These are phyloP conservation scores for Sinocyclocheilus grahami DNA, from an alignment of 2,113 vertebrate genomes.

Conservation along the genomic window DNA sequence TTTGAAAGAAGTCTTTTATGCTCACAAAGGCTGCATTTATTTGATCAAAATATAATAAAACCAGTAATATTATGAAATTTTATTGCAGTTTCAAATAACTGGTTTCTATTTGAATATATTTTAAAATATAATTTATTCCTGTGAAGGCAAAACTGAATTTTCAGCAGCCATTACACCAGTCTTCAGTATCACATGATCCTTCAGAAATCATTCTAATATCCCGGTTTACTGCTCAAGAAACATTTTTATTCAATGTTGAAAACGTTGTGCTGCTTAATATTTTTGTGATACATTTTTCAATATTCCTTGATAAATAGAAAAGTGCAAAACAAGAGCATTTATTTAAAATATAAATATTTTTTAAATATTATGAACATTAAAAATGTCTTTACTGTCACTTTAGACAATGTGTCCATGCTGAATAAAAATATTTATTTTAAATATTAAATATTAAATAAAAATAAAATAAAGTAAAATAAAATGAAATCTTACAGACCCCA, in stretches of 20 bases:
- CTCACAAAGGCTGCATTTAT: background rate
- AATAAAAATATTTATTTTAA: too few species aligned
- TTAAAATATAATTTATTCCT: too few species aligned
- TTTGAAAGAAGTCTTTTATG: background rate
- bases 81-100: background rate
- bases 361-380: background rate
- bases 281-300: background rate
- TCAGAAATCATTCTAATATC: background rate
- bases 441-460: too few species aligned
- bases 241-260: too few species aligned
- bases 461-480: background rate
- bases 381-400: background rate
- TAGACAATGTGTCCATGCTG: background rate
- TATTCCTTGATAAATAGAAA: background rate
- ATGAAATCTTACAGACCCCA: background rate
- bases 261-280: background rate
- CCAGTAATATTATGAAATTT: background rate
- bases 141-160: too few species aligned
- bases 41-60: slow-evolving; percentile 14
- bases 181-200: background rate
- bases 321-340: background rate
- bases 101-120: background rate
- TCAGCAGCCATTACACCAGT: background rate
- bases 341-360: background rate
- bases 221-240: background rate